Base-by-base conservation (phyloP, 2,888 invertebrate species). In the Oscheius sp. region DNA sequence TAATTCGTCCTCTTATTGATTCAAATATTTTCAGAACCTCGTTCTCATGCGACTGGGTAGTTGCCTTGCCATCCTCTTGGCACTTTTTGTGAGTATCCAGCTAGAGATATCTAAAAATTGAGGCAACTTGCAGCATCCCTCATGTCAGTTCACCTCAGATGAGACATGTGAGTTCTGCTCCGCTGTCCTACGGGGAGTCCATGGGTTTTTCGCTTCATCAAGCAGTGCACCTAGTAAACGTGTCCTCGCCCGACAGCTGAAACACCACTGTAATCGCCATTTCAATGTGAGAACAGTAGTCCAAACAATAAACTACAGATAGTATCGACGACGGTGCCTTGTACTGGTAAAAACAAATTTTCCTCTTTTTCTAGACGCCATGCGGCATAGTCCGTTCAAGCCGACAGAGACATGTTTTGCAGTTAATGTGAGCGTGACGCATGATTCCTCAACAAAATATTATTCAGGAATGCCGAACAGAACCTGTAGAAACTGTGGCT, bases 251-350 rank as follows among this genome's bases (percentile, higher is more conserved):
- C 69, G 74, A 53, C 80, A 82, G 58, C 34, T 83, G 68, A 81
- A 81, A 53, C 82, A 82, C 53, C 75, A 82, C 39, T 83, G 83
- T 69, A 83, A 83, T 39, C 75, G 83, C 10, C 82, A 83, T 33
- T 83, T 72, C 57, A 71, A 76, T 65, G 82, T 82, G 39, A 64
- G 75, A 2, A 12, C 12, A 12, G 8, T 20, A 25, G 15, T 29
- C n/a, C 20, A 27, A 8, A 10, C 17, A 17, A 20, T 3, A n/a
- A n/a, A n/a, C n/a, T n/a, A 67, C 10, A n/a, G 2, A n/a, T 20
- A 80, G 80, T 80, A 80, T 37, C 80, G 80, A 33, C 72, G 78
- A 27, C 72, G 78, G 0, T 80, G 80, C 58, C 72, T 80, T 1
- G 57, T 77, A 64, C 69, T 74, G 37, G 68, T 78, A 29, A 78